Base-by-base conservation (phyloP, 2,113 vertebrate species). In the Serinus canaria region DNA sequence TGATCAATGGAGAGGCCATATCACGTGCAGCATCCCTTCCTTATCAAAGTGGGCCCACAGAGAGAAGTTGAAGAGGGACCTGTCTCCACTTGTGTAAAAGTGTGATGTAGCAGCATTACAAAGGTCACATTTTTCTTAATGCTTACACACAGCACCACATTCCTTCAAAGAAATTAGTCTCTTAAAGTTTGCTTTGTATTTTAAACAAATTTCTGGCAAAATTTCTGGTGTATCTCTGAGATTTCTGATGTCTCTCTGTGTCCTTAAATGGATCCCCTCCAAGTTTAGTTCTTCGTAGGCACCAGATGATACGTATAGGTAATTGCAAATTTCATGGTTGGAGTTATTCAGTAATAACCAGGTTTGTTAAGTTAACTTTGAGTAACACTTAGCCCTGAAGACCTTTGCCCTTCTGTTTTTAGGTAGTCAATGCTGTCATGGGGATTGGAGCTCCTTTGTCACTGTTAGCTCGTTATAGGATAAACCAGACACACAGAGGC, bases 321-420 rank as follows among this genome's bases (percentile, higher is more conserved):
- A 86, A 82, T 31, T 68, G 58, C 35, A 90, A 62, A 41, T 44
- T 1, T 55, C 43, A 50, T 46, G 41, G 16, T 66, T 75, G 46
- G 50, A 46, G 70, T 83, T 89, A 92, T 35, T 87, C 66, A 81
- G 68, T 56, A 83, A 53, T 70, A 39, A 80, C 44, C 24, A 64
- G 31, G 41, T 64, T 83, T 70, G 60, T 56, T 53, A 83, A 66
- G 41, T 56, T 82, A 90, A 72, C 56, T 92, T 85, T 63, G 72
- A 56, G 31, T 69, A 72, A 74, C 81, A 69, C 50, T 73, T 67
- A 66, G 63, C 60, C 64, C 76, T n/a, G n/a, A 75, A 66, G 87
- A 94, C 73, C 92, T 96, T 96, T 88, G 83, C 33, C 41, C 75
- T 84, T 63, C 28, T 88, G 56, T 37, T 90, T 88, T 81, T 37